These are phyloP conservation scores for Regulus satrapa DNA, from an alignment of 2,113 vertebrate species.

Conservation along the genomic window DNA sequence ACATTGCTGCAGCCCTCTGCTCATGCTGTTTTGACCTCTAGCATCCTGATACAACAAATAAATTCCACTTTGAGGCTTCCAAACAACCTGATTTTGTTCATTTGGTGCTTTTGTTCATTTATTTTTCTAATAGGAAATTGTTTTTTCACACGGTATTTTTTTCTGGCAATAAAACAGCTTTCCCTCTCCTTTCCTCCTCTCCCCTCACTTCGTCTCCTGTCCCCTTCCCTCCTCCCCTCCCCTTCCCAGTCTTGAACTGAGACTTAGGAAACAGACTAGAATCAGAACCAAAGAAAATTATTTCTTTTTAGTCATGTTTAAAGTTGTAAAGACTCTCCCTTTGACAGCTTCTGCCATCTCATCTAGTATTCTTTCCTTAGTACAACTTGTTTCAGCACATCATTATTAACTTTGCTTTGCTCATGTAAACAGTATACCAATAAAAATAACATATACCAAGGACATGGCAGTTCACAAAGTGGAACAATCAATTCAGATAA, in stretches of 20 bases:
- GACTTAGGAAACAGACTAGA: not conserved
- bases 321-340: not conserved
- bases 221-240: rapidly evolving
- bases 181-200: rapidly evolving
- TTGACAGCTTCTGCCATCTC: not conserved
- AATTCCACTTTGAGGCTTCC: not conserved
- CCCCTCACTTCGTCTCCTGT: not conserved
- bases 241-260: not conserved
- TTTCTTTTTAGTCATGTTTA: not conserved
- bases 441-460: not conserved
- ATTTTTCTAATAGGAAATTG: not conserved
- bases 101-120: rapidly evolving
- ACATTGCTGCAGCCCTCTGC: not conserved
- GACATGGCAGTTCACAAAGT: not conserved
- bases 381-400: not conserved
- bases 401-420: not conserved
- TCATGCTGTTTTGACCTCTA: not conserved
- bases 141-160: not conserved
- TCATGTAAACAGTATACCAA: not conserved
- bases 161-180: not conserved
- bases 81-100: not conserved
- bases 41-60: not conserved
- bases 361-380: not conserved
- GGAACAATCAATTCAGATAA: not conserved
- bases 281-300: not conserved